Evolutionary conservation across 37 sponge, comb jelly and placozoan species (phyloP).

Genomic region (Lycopodina hypogea): DNA sequence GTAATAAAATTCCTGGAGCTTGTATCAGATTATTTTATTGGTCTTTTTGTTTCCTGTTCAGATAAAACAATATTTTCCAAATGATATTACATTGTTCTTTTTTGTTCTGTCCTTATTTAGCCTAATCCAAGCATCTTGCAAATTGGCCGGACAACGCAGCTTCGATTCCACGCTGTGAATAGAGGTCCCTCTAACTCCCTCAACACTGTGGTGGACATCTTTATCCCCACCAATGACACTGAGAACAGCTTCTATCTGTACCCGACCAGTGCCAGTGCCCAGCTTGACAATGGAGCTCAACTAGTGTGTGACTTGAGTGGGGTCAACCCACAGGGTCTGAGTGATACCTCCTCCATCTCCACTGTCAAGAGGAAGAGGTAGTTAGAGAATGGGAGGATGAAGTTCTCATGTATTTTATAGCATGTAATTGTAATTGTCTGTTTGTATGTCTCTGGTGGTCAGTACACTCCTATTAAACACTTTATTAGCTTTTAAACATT

Average conservation of each 20-base stretch:
- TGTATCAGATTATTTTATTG: too few relatives aligned
- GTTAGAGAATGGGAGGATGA: neutral
- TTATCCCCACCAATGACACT: neutral
- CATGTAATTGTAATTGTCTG: neutral
- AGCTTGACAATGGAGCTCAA: neutral
- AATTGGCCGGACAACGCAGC: neutral
- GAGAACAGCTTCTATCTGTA: neutral
- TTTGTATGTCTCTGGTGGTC: too few relatives aligned
- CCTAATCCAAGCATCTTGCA: neutral
- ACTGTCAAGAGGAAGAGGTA: neutral
- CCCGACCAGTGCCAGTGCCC: neutral
- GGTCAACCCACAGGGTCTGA: neutral
- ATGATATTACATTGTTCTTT: neutral
- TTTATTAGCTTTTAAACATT: too few relatives aligned
- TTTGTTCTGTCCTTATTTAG: neutral
- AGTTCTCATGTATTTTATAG: neutral
- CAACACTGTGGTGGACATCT: neutral
- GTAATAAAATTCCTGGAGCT: too few relatives aligned
- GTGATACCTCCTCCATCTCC: neutral
- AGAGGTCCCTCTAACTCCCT: neutral
- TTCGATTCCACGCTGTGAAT: neutral
- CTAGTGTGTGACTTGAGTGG: neutral
- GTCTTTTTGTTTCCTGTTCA: too few relatives aligned
- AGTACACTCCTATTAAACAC: too few relatives aligned
- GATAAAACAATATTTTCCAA: neutral